A percentile compares a stretch with the other conserved stretches of the same genome.
phyloP scores from a whole-genome alignment of 1,140 invertebrate species.

The Chironomus tepperi region DNA sequence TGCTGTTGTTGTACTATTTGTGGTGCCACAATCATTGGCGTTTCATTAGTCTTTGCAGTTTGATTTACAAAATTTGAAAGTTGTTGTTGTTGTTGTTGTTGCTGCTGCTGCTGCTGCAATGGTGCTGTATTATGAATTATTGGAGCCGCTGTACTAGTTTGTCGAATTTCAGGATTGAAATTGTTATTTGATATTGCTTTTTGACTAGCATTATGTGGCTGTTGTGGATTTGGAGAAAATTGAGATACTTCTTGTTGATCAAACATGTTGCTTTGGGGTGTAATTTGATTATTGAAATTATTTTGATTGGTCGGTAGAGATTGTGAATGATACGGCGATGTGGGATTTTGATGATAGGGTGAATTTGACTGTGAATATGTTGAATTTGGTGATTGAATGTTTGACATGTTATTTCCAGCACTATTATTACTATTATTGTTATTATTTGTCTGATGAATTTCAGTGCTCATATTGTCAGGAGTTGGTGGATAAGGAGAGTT shows the following conservation, averaged over 20 bases:
- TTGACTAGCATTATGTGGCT: not conserved
- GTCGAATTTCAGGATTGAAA: no score
- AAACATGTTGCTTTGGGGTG: not conserved
- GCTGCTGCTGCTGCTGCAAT: slow-evolving; percentile 27
- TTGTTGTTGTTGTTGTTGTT: slow-evolving; percentile 29
- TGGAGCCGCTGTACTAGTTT: no score
- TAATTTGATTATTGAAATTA: not conserved
- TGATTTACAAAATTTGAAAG: not conserved
- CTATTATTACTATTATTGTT: not conserved
- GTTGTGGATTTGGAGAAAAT: not conserved
- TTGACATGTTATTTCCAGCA: slow-evolving; percentile 26
- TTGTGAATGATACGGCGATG: slow-evolving; percentile 17
- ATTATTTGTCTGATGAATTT: not conserved
- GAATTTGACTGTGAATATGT: slow-evolving; percentile 37
- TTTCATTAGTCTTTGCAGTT: no score
- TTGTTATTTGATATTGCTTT: not conserved
- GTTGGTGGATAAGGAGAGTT: slow-evolving; percentile 42
- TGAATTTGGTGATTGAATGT: slow-evolving; percentile 38
- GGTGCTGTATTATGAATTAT: no score
- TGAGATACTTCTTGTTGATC: not conserved
- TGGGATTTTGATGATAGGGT: slow-evolving; percentile 33
- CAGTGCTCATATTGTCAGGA: not conserved
- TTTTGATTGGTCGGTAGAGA: not conserved
- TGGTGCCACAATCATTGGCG: no score
- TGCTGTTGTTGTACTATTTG: no score